phyloP scores from a whole-genome alignment of 2,888 invertebrate species.

The Calliphora vomitoria region DNA sequence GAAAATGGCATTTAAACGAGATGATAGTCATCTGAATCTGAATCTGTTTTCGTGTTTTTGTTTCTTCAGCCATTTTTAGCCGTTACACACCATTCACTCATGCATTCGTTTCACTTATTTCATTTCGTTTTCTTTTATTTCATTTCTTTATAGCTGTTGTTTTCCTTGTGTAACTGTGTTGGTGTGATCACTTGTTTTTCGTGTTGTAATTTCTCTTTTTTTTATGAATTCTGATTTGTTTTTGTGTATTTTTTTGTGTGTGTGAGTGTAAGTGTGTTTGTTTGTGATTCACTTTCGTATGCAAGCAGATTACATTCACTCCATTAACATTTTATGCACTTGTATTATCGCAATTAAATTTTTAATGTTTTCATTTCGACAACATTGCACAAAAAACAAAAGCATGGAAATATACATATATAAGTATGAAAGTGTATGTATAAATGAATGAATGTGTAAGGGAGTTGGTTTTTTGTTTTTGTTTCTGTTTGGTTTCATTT shows the following conservation, averaged over 20 bases:
- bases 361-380: constrained; percentile 83
- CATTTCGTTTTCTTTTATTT: constrained; percentile 44
- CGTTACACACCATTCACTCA: constrained; percentile 45
- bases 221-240: constrained; percentile 46
- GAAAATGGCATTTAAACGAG: constrained; percentile 26
- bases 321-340: constrained; percentile 84
- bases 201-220: constrained; percentile 29
- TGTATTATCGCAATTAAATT: constrained; percentile 84
- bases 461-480: background rate
- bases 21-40: constrained; percentile 43
- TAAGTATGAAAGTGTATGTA: background rate
- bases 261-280: constrained; percentile 10
- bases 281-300: constrained; percentile 77
- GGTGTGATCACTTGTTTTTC: constrained; percentile 16
- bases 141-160: constrained; percentile 11
- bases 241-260: constrained; percentile 22
- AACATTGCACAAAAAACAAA: constrained; percentile 66
- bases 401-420: background rate
- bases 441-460: constrained; percentile 33
- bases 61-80: constrained; percentile 45
- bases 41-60: constrained; percentile 58
- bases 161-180: constrained; percentile 1
- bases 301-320: constrained; percentile 81
- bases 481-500: background rate
- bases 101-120: constrained; percentile 50